Evolutionary conservation across 92 coral and sea anemone species (phyloP).

Genomic region (Epizoanthus rinbou): DNA sequence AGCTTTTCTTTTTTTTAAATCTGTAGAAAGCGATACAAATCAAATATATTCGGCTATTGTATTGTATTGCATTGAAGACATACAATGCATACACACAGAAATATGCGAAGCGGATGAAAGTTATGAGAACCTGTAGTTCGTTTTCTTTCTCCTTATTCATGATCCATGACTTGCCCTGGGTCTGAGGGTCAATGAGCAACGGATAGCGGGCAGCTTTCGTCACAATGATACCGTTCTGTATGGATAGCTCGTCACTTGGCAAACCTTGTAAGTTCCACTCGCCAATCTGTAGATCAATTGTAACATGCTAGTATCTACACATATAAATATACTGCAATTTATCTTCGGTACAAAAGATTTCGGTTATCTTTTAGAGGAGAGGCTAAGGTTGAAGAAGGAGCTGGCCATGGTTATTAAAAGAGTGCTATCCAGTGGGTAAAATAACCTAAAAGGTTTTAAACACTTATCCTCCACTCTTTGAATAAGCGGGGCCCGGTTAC

Average conservation of each 20-base stretch:
- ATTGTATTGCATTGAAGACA: background rate
- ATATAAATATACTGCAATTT: too few relatives aligned
- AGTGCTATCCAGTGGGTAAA: too few relatives aligned
- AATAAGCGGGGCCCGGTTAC: too few relatives aligned
- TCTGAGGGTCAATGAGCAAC: conserved; percentile 88
- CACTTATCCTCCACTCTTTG: too few relatives aligned
- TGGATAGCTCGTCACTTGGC: conserved; percentile 89
- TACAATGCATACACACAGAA: background rate
- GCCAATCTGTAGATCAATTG: conserved; percentile 59
- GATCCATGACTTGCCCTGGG: conserved; percentile 92
- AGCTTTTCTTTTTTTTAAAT: too few relatives aligned
- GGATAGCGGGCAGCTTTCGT: conserved; percentile 92
- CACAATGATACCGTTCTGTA: conserved; percentile 89
- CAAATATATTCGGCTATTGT: background rate
- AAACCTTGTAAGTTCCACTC: conserved; percentile 92
- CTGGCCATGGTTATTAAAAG: too few relatives aligned
- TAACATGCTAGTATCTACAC: background rate
- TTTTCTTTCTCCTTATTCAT: conserved; percentile 84
- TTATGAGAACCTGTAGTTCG: conserved; percentile 69
- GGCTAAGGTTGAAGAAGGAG: too few relatives aligned
- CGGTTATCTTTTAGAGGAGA: too few relatives aligned
- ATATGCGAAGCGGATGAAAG: background rate
- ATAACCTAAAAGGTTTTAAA: too few relatives aligned
- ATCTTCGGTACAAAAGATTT: too few relatives aligned
- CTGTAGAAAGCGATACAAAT: too few relatives aligned